Base-by-base conservation (phyloP, 2,888 invertebrate species). In the Leptinotarsa juncta region DNA sequence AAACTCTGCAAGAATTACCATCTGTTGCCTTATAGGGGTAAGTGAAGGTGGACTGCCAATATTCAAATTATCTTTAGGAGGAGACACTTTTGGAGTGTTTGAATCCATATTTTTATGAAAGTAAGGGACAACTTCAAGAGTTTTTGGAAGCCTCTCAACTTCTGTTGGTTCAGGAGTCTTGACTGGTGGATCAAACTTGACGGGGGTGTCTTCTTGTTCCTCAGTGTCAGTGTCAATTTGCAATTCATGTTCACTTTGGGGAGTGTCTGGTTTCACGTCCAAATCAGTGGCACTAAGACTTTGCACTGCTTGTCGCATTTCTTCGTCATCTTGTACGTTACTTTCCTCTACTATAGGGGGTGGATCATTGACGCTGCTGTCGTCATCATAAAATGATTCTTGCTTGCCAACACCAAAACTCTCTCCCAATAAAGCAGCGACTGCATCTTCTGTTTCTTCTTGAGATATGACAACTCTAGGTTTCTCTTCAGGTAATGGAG, bases 381-480 rank as follows among this genome's bases (percentile, higher is more conserved):
- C 90, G 83, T 90, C 90, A 78, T 90, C 90, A 81, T 90, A 90
- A 82, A 81, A 79, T 67, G 89, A 90, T 57, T 89, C 89, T 68
- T 86, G 87, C 18, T 69, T 70, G 83, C 89, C 90, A 18, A 92
- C 93, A 1, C 95, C 94, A 84, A 96, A 96, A 80, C 96, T 95
- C 87, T 96, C 96, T 42, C 95, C 96, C 71, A 97, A 88, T 48
- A 97, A 88, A 1, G 96, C 96, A 12, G 96, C 96, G 0, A 97
- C 96, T 0, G 97, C 97, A 86, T 96, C 96, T 87, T 95, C 96
- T 0, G 96, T 97, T 88, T 97, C 96, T 89, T 96, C 96, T 87
- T 96, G 96, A 0, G 96, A 96, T 83, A 96, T 96, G 0, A 94
- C 90, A 14, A 94, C 94, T 67, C 95, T 90, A 0, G 94, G 94